Evolutionary conservation across 2,888 invertebrate genomes (phyloP).

Genomic region (Amaurobius ferox): DNA sequence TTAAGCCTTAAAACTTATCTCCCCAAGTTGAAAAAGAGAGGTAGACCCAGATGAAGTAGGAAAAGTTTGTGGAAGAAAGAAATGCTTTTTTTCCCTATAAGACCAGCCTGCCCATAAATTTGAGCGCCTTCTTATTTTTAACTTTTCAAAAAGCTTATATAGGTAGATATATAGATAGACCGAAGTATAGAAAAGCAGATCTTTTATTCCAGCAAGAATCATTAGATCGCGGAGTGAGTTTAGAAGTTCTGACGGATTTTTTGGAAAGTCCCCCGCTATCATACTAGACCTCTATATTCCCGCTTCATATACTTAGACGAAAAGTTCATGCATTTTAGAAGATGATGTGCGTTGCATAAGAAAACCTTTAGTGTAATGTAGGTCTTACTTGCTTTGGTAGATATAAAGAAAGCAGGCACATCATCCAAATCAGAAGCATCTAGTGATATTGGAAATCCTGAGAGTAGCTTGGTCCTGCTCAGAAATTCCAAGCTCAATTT

Average conservation of each 20-base stretch:
- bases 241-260: conserved; percentile 60
- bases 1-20: conserved; percentile 71
- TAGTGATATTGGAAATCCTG: conserved; percentile 50
- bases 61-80: conserved; percentile 30
- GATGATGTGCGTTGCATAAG: conserved; percentile 68
- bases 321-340: conserved; percentile 58
- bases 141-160: conserved; percentile 66
- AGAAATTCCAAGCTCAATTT: not conserved
- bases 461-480: not conserved
- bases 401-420: conserved; percentile 36
- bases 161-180: conserved; percentile 67
- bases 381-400: conserved; percentile 48
- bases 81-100: conserved; percentile 61
- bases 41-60: conserved; percentile 7
- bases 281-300: conserved; percentile 40
- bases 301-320: conserved; percentile 60
- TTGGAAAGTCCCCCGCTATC: conserved; percentile 43
- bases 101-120: conserved; percentile 61
- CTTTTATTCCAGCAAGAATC: conserved; percentile 66
- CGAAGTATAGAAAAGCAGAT: conserved; percentile 57
- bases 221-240: conserved; percentile 70
- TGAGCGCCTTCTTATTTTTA: conserved; percentile 42
- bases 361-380: conserved; percentile 71
- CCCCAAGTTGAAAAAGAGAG: conserved; percentile 41
- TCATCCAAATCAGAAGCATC: conserved; percentile 69